phyloP scores from a whole-genome alignment of 2,888 invertebrate species.

The Andricus quercusramuli region DNA sequence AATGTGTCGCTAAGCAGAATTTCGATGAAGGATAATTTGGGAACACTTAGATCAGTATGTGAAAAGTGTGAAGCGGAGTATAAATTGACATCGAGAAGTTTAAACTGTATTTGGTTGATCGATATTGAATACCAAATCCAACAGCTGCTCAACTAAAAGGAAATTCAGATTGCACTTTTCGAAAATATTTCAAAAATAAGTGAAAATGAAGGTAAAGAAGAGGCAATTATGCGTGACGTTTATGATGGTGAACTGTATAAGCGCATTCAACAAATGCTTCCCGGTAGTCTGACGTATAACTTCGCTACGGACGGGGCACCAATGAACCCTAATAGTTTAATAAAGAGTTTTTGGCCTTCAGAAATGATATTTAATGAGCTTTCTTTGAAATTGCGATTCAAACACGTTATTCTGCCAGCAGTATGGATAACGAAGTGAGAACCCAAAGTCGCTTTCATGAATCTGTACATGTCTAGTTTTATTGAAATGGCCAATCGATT shows the following conservation, averaged over 20 bases:
- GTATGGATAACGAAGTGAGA: slow-evolving; percentile 18
- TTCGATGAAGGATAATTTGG: background rate
- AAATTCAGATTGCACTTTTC: slow-evolving; percentile 12
- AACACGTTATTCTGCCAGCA: slow-evolving; percentile 1
- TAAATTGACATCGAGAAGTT: slow-evolving; percentile 6
- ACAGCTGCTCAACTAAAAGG: background rate
- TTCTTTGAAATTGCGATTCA: background rate
- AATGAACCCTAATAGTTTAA: slow-evolving; percentile 10
- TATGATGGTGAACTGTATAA: slow-evolving; percentile 19
- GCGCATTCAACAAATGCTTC: background rate
- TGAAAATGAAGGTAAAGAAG: background rate
- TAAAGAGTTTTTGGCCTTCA: slow-evolving; percentile 24
- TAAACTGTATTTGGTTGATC: slow-evolving; percentile 20
- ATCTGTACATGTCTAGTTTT: slow-evolving; percentile 6
- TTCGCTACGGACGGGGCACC: slow-evolving; percentile 19
- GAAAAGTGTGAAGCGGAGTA: background rate
- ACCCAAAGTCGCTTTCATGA: slow-evolving; percentile 10
- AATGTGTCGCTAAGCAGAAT: background rate
- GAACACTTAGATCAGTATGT: background rate
- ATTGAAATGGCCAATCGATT: slow-evolving; percentile 10
- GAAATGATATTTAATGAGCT: slow-evolving; percentile 22
- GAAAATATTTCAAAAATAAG: slow-evolving; percentile 15
- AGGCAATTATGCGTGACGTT: background rate
- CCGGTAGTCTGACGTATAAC: background rate
- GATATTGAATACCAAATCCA: slow-evolving; percentile 34